A percentile compares a stretch with the other conserved stretches of the same genome.
These are phyloP conservation scores for Pocillopora meandrina DNA, from an alignment of 92 coral and sea anemone species.

Conservation along the genomic window DNA sequence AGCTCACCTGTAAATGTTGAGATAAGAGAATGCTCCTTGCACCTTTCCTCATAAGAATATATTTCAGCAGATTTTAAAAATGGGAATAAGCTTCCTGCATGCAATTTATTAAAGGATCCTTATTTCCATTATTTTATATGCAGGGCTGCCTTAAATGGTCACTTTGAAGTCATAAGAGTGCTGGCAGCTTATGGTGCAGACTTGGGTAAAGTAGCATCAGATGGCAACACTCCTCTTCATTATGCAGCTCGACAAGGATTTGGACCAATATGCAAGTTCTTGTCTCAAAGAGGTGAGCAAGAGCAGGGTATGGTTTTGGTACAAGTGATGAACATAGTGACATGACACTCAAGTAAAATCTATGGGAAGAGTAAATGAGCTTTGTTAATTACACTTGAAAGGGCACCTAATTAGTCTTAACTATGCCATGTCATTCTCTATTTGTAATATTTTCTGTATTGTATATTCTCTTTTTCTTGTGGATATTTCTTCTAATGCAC, in stretches of 20 bases:
- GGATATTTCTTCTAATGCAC: too few relatives aligned
- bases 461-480: too few relatives aligned
- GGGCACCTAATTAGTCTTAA: too few relatives aligned
- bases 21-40: too few relatives aligned
- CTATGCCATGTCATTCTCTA: too few relatives aligned
- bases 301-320: not conserved
- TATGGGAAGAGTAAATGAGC: too few relatives aligned
- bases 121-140: not conserved
- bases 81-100: not conserved
- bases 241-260: constrained; percentile 85
- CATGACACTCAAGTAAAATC: too few relatives aligned
- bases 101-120: not conserved
- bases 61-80: not conserved
- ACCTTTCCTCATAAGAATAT: too few relatives aligned
- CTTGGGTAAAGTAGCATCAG: constrained; percentile 83
- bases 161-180: constrained; percentile 89
- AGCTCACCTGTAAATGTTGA: not conserved
- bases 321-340: too few relatives aligned
- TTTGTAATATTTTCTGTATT: too few relatives aligned
- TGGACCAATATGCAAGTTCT: constrained; percentile 91
- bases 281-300: constrained; percentile 84
- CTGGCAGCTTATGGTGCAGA: constrained; percentile 97
- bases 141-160: constrained; percentile 92
- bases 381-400: too few relatives aligned
- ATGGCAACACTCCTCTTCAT: constrained; percentile 91